phyloP scores from a whole-genome alignment of 2,888 invertebrate genomes.

The Limulus polyphemus region DNA sequence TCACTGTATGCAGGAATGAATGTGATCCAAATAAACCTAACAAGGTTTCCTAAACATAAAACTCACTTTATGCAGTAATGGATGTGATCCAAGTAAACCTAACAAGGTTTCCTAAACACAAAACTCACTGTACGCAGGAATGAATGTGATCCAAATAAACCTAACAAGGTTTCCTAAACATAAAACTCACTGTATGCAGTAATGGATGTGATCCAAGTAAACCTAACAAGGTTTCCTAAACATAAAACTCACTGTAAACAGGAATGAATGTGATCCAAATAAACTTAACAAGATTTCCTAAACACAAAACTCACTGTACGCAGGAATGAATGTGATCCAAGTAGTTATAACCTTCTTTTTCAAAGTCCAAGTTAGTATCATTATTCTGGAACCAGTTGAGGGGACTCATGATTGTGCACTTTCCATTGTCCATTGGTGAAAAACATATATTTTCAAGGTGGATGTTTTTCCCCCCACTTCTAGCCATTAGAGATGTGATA shows the following conservation, averaged over 20 bases:
- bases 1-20: constrained; percentile 57
- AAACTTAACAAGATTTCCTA: constrained; percentile 37
- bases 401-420: constrained; percentile 77
- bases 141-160: constrained; percentile 66
- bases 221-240: too few relatives aligned
- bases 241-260: too few relatives aligned
- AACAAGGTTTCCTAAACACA: too few relatives aligned
- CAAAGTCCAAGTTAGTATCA: constrained; percentile 17
- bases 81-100: too few relatives aligned
- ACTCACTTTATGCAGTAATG: too few relatives aligned
- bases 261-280: constrained; percentile 50
- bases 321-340: constrained; percentile 46
- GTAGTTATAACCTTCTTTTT: constrained; percentile 42
- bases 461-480: constrained; percentile 19
- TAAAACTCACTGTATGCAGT: too few relatives aligned
- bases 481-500: constrained; percentile 18
- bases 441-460: constrained; percentile 72
- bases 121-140: constrained; percentile 51
- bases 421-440: constrained; percentile 60
- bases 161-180: too few relatives aligned
- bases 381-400: constrained; percentile 84
- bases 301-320: too few relatives aligned
- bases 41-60: too few relatives aligned
- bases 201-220: too few relatives aligned
- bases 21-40: constrained; percentile 67